Evolutionary conservation across 2,888 invertebrate genomes (phyloP).

Genomic region (Homarus gammarus): DNA sequence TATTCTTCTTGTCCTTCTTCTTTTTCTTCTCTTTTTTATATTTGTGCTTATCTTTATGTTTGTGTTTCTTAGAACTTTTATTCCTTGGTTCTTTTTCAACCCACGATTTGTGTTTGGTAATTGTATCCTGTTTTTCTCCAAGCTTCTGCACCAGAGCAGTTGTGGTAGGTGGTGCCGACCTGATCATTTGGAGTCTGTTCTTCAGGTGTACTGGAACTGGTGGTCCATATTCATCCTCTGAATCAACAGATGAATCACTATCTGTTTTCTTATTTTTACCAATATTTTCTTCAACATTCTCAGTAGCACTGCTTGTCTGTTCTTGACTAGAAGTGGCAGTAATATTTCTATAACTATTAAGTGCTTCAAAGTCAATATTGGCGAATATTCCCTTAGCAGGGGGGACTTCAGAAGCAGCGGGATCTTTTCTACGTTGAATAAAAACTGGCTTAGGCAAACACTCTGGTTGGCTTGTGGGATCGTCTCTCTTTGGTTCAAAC

Average conservation of each 20-base stretch:
- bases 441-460: conserved; percentile 53
- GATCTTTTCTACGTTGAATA: conserved; percentile 49
- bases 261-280: background rate
- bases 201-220: conserved; percentile 64
- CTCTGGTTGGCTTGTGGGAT: background rate
- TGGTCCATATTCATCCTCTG: conserved; percentile 72
- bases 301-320: background rate
- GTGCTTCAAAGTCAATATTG: conserved; percentile 71
- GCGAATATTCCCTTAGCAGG: conserved; percentile 75
- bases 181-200: conserved; percentile 46
- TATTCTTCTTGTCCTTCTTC: conserved; percentile 75
- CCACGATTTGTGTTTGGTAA: conserved; percentile 20
- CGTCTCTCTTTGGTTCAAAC: conserved; percentile 57
- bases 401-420: background rate
- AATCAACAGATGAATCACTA: conserved; percentile 51
- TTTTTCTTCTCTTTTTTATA: conserved; percentile 78
- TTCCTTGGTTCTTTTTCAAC: conserved; percentile 77
- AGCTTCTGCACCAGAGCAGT: background rate
- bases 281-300: background rate
- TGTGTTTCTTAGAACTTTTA: conserved; percentile 79
- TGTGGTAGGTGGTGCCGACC: background rate
- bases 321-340: conserved; percentile 1
- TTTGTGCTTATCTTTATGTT: conserved; percentile 78
- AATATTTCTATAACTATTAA: conserved; percentile 66
- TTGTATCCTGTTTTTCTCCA: background rate